Conservation (phyloP, 2,113 vertebrate genomes). For the Psettodes erumei region DNA sequence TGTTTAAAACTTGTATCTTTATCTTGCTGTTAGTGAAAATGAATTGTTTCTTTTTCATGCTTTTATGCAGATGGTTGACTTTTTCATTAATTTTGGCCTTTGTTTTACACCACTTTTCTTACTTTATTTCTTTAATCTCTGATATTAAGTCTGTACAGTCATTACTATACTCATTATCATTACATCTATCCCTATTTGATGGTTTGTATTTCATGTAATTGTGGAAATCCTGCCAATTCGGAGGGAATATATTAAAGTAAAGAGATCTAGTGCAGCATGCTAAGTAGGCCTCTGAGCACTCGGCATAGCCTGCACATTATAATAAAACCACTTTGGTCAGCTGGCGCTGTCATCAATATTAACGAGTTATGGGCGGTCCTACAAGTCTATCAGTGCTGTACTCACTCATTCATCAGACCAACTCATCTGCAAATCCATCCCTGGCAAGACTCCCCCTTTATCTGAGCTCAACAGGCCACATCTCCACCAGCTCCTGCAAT, state of each 20-base stretch:
- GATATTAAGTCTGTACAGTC: neutral
- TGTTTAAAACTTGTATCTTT: neutral
- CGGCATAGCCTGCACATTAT: conserved; percentile 41
- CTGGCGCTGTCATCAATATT: conserved; percentile 72
- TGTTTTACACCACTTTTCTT: neutral
- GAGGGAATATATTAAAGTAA: conserved; percentile 38
- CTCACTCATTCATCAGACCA: conserved; percentile 69
- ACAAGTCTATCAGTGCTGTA: conserved; percentile 69
- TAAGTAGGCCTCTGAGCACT: conserved; percentile 34
- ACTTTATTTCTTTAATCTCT: neutral
- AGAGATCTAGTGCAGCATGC: conserved; percentile 30
- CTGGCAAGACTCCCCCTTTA: conserved; percentile 68
- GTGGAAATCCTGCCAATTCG: conserved; percentile 3
- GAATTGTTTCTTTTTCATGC: neutral
- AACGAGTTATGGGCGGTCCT: conserved; percentile 61
- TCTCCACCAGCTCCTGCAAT: conserved; percentile 58
- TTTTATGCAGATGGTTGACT: neutral
- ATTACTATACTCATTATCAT: conserved; percentile 11
- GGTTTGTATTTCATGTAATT: conserved; percentile 21
- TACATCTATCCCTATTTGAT: conserved; percentile 14
- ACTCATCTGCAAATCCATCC: conserved; percentile 74
- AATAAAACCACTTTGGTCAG: conserved; percentile 70
- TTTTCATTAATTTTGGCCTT: neutral
- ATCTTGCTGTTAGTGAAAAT: neutral
- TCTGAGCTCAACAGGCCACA: conserved; percentile 72